Evolutionary conservation across 2,797 vertebrate genomes (phyloP), one percentile per base, ranked within the genome.

Genomic region (Phoebastria nigripes): DNA sequence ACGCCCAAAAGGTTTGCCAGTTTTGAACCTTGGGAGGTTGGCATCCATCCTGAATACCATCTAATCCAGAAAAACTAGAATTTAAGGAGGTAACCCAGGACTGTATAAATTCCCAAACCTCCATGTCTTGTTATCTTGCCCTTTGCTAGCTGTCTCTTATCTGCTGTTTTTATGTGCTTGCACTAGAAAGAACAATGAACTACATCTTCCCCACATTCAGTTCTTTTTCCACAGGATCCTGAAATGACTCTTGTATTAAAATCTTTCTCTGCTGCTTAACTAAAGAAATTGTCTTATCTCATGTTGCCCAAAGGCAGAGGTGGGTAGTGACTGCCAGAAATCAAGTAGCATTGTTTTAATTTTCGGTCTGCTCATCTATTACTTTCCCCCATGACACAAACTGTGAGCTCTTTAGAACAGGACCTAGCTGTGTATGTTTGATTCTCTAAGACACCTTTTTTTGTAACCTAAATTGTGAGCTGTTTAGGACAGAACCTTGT

Each of bases 1-100:
- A 71, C 70, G 8, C 79, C 51, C 77, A 90, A 88, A 84, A 92
- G 52, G 59, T 94, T 93, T 93, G 76, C 79, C 93, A 82, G 17
- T 52, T 81, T 61, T 93, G 81, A 89, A 55, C 46, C 42, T 37
- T 62, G 49, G 81, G 74, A 92, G 58, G 47, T 74, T 61, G 73
- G 56, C 86, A 77, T 37, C 37, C 20, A 26, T 67, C 44, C 44
- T 59, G 70, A 89, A 89, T 69, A 39, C 63, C 25, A 79, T 59
- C 28, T 58, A 66, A 71, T 69, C 21, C 41, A 94, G 77, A 47
- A 52, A 89, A 72, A 29, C 19, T 92, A 62, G n/a, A 55, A 31
- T 39, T 71, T 52, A 65, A 80, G 63, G 51, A 73, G 20, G 33
- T 87, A 63, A 87, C 33, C 12, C 17, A 84, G 51, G 62, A 90